A percentile compares a stretch with the other conserved stretches of the same genome.
Evolutionary conservation across 2,888 invertebrate species (phyloP).

Genomic region (Leptinotarsa tumamoca): DNA sequence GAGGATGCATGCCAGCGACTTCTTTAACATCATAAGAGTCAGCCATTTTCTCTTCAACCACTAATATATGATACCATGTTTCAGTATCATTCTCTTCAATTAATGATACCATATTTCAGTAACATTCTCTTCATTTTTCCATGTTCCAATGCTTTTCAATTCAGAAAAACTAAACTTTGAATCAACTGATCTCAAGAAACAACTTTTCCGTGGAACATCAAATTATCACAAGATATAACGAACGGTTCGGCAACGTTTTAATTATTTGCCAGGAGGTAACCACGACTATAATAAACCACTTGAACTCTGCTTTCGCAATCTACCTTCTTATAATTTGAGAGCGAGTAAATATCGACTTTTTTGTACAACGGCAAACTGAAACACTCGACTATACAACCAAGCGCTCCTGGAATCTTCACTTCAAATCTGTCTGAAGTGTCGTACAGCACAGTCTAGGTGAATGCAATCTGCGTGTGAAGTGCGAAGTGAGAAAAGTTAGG

Average conservation of each 20-base stretch:
- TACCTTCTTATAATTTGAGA: conserved; percentile 31
- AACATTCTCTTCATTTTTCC: too few species aligned
- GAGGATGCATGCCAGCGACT: too few species aligned
- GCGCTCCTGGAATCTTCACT: conserved; percentile 6
- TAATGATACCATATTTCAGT: too few species aligned
- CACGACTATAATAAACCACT: conserved; percentile 30
- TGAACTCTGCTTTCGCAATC: conserved; percentile 19
- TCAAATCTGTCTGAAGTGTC: conserved; percentile 12
- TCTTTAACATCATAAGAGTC: too few species aligned
- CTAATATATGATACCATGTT: too few species aligned
- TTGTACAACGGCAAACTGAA: conserved; percentile 10
- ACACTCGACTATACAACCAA: conserved; percentile 1
- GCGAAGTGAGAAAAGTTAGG: background rate
- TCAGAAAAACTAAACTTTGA: too few species aligned
- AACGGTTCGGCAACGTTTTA: background rate
- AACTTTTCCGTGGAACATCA: too few species aligned
- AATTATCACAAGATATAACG: too few species aligned
- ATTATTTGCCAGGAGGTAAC: conserved; percentile 2
- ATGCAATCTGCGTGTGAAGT: background rate
- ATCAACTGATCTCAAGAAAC: too few species aligned
- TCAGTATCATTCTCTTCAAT: too few species aligned
- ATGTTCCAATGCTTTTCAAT: too few species aligned
- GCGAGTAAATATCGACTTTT: conserved; percentile 37
- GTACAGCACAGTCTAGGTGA: background rate
- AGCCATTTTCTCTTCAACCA: too few species aligned